These are phyloP conservation scores for Ormyrus thymus DNA, from an alignment of 2,888 invertebrate genomes.

Conservation along the genomic window DNA sequence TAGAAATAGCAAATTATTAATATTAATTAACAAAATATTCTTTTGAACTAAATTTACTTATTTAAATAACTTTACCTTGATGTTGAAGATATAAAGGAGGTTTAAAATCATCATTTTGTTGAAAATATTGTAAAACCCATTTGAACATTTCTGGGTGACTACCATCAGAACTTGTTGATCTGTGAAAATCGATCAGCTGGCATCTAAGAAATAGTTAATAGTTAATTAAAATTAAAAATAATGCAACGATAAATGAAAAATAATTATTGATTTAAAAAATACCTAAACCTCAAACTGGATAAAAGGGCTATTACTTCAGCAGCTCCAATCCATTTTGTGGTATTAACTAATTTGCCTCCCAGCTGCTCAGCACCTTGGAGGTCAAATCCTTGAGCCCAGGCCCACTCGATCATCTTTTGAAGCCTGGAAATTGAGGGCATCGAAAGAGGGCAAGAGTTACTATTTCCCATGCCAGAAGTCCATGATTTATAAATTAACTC, in stretches of 20 bases:
- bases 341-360: conserved; percentile 87
- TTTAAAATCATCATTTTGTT: conserved; percentile 83
- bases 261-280: conserved; percentile 22
- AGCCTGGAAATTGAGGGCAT: conserved; percentile 91
- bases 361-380: conserved; percentile 90
- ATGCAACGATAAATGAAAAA: neutral
- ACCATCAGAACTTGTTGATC: conserved; percentile 86
- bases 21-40: neutral
- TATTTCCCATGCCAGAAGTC: conserved; percentile 69
- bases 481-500: conserved; percentile 77
- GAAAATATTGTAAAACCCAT: conserved; percentile 90
- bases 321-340: conserved; percentile 95
- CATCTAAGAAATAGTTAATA: conserved; percentile 77
- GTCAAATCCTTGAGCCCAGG: conserved; percentile 89
- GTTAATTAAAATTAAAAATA: neutral
- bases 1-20: neutral
- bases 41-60: conserved; percentile 2
- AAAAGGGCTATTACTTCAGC: conserved; percentile 92
- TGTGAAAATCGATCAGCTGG: conserved; percentile 90
- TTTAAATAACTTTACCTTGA: conserved; percentile 80
- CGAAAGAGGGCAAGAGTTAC: conserved; percentile 76
- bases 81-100: conserved; percentile 93
- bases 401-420: conserved; percentile 89
- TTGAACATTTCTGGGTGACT: conserved; percentile 90
- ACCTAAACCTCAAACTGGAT: conserved; percentile 88